These are phyloP conservation scores for Pseudoips prasinana DNA, from an alignment of 2,888 invertebrate species.

Conservation along the genomic window DNA sequence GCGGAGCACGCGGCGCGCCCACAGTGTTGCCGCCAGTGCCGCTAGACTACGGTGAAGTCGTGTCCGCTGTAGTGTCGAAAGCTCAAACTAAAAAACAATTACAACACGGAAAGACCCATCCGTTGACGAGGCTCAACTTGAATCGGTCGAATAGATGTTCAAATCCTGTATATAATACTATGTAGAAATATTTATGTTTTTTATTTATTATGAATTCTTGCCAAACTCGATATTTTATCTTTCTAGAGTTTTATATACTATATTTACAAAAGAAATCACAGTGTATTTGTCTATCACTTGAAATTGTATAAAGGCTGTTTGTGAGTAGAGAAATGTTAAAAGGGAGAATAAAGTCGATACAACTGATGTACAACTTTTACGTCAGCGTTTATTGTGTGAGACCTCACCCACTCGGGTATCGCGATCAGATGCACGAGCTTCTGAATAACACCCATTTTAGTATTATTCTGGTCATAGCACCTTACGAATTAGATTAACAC, in stretches of 20 bases:
- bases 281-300: constrained; percentile 77
- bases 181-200: constrained; percentile 85
- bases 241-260: constrained; percentile 80
- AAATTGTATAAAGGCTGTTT: constrained; percentile 76
- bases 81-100: constrained; percentile 90
- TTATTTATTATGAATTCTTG: constrained; percentile 81
- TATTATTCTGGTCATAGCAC: too few species aligned
- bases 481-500: too few species aligned
- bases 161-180: constrained; percentile 94
- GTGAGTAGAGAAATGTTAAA: constrained; percentile 74
- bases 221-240: constrained; percentile 81
- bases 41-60: constrained; percentile 78
- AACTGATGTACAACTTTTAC: constrained; percentile 77
- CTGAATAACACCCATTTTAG: too few species aligned
- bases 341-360: constrained; percentile 75
- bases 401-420: constrained; percentile 14
- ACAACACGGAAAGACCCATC: constrained; percentile 96
- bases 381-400: constrained; percentile 48
- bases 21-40: constrained; percentile 63
- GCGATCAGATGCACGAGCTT: too few species aligned
- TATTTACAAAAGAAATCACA: constrained; percentile 79
- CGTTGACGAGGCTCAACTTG: constrained; percentile 92
- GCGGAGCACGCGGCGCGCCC: constrained; percentile 54
- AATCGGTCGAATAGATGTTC: constrained; percentile 88
- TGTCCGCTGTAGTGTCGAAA: constrained; percentile 86